Conservation (phyloP, 2,113 vertebrate genomes). For the Sapayoa aenigma region DNA sequence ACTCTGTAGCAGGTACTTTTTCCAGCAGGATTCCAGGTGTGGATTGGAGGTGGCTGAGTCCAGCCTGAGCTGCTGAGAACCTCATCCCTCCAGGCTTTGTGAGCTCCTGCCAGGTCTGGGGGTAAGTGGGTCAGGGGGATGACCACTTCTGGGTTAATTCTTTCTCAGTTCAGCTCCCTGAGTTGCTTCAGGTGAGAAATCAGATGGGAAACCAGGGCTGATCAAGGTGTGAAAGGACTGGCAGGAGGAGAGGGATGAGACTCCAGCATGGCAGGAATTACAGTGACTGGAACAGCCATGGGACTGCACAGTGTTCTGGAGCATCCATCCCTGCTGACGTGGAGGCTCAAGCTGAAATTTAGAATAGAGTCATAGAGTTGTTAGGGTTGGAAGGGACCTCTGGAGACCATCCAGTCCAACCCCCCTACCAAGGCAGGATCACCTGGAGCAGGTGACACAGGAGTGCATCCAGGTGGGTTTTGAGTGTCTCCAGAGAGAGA, state of each 20-base stretch:
- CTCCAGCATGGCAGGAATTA: background rate
- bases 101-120: background rate
- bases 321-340: background rate
- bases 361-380: background rate
- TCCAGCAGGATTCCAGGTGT: background rate
- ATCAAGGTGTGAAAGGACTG: background rate
- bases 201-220: background rate
- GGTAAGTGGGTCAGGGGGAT: background rate
- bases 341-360: background rate
- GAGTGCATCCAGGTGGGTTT: background rate
- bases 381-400: background rate
- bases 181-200: background rate
- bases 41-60: background rate
- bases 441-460: background rate
- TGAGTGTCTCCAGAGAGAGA: background rate
- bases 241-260: background rate
- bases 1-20: background rate
- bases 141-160: background rate
- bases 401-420: background rate
- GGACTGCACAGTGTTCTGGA: rapidly evolving
- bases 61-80: background rate
- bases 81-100: background rate
- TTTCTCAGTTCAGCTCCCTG: background rate
- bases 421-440: background rate
- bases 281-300: rapidly evolving